Percentiles rank a stretch among this genome's conserved stretches.
phyloP scores from a whole-genome alignment of 2,888 invertebrate genomes.

The Megalurothrips usitatus region DNA sequence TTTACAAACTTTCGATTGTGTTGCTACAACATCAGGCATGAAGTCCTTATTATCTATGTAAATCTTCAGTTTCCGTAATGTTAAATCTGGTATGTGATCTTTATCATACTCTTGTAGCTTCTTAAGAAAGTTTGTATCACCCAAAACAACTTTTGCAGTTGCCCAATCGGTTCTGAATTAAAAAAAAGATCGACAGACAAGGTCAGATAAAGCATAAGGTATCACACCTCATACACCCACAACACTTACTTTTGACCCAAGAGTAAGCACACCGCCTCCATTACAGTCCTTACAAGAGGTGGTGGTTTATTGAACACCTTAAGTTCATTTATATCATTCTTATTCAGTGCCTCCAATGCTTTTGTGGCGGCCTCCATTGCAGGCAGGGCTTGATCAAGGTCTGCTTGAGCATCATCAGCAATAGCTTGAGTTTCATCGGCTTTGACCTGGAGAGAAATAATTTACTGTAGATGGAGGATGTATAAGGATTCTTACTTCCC shows the following conservation, averaged over 20 bases:
- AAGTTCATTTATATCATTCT: conserved; percentile 85
- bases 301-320: conserved; percentile 84
- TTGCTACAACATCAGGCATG: conserved; percentile 74
- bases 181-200: conserved; percentile 5
- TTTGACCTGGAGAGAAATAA: conserved; percentile 56
- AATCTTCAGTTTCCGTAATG: conserved; percentile 70
- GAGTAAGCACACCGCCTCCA: conserved; percentile 87
- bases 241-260: conserved; percentile 69
- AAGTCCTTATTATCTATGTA: conserved; percentile 85
- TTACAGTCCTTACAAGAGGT: conserved; percentile 76
- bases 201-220: no score
- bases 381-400: conserved; percentile 80
- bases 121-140: conserved; percentile 78
- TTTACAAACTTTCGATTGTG: conserved; percentile 80
- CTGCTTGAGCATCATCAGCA: conserved; percentile 79
- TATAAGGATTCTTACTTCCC: no score
- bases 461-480: background rate
- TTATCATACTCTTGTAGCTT: conserved; percentile 80
- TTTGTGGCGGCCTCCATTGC: conserved; percentile 79
- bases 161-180: conserved; percentile 76
- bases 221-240: background rate
- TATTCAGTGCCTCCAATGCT: conserved; percentile 79
- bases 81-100: conserved; percentile 73
- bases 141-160: conserved; percentile 71
- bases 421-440: conserved; percentile 77